Base-by-base conservation (phyloP, 2,113 vertebrate genomes). In the Campylorhamphus procurvoides region DNA sequence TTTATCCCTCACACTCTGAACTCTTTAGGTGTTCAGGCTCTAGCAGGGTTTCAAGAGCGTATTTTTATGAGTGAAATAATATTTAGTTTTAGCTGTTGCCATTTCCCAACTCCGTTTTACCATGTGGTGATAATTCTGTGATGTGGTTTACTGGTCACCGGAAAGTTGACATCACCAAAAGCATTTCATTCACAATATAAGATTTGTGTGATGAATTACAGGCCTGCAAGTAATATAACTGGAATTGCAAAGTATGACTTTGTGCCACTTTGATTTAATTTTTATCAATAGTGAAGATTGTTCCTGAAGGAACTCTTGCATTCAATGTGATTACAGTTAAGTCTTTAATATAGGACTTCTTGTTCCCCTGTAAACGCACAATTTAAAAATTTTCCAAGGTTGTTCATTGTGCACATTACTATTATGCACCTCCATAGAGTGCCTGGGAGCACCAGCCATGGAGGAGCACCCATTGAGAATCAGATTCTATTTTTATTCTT, bases 131-230 rank as follows among this genome's bases (percentile, higher is more conserved):
- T 83, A 79, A 84, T 96, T 94, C 72, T 96, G 69, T 97, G 94
- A 97, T 97, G 97, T 97, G 97, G 97, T 97, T 97, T 96, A 78
- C 79, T 94, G 94, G 89, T 96, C 96, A 69, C 91, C 97, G 97
- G 96, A 97, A 97, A 97, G 89, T 83, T 89, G 79, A 89, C 95
- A 96, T 97, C 95, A 97, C 76, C 60, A 81, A 94, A 96, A 95
- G 89, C 92, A 94, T 97, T 96, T 97, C 94, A 96, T 97, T 97
- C 97, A 97, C 89, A 84, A 63, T 75, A 81, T 96, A 53, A 90
- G 91, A 94, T 84, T 90, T 90, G 96, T 14, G 16, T 83, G 82
- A 82, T 63, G 93, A 87, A 89, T 94, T 96, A 90, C 42, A 96
- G 96, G 80, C 63, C 76, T 91, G 62, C 62, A 80, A 88, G 84